These are phyloP conservation scores for Mixornis gularis DNA, from an alignment of 2,113 vertebrate genomes.

Conservation along the genomic window DNA sequence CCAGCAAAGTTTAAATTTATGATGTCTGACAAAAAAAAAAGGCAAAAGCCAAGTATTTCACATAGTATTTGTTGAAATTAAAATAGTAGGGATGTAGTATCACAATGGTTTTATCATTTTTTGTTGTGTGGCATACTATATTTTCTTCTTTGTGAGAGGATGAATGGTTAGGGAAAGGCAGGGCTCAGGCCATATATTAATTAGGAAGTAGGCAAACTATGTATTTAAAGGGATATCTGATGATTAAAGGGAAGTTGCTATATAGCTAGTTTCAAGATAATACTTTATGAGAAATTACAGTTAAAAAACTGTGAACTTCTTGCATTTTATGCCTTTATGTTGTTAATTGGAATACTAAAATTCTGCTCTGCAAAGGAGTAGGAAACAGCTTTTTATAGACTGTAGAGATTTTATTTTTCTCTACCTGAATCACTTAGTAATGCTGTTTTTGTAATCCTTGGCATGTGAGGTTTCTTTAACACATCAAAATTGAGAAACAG, in stretches of 20 bases:
- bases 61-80: not conserved
- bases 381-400: not conserved
- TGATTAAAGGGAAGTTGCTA: not conserved
- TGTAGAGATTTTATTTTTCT: not conserved
- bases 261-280: not conserved
- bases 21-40: not conserved
- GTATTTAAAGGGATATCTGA: not conserved
- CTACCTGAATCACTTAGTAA: not conserved
- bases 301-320: not conserved
- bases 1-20: conserved; percentile 13
- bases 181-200: not conserved
- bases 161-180: not conserved
- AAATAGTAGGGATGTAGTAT: not conserved
- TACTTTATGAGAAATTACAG: not conserved
- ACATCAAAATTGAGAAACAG: not conserved
- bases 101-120: not conserved
- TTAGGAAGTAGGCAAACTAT: not conserved
- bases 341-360: not conserved
- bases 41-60: not conserved
- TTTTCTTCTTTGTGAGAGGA: not conserved
- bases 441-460: not conserved
- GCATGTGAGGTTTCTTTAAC: not conserved
- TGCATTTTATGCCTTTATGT: not conserved
- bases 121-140: not conserved
- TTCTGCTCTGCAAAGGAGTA: not conserved